Evolutionary conservation across 2,888 invertebrate species (phyloP).

Genomic region (Nephrotoma guestfalica): DNA sequence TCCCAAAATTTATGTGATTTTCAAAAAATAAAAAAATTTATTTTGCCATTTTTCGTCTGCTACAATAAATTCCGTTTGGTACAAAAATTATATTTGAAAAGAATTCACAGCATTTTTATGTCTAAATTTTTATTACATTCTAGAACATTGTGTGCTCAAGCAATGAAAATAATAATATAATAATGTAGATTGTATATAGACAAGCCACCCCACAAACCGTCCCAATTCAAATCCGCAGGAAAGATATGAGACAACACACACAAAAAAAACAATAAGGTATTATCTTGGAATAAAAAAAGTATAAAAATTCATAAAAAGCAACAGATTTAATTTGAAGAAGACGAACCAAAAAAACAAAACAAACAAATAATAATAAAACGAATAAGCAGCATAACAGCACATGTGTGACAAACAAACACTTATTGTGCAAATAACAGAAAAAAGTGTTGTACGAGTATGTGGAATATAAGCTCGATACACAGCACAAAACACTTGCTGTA

Average conservation of each 20-base stretch:
- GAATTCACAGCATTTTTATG: neutral
- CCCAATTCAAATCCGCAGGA: neutral
- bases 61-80: neutral
- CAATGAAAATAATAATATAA: neutral
- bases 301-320: neutral
- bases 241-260: neutral
- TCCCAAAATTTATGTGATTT: neutral
- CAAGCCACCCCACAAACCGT: neutral
- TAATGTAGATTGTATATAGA: neutral
- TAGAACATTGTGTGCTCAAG: neutral
- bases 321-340: neutral
- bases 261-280: neutral
- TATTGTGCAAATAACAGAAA: neutral
- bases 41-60: neutral
- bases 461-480: neutral
- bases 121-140: neutral
- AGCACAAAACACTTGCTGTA: neutral
- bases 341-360: neutral
- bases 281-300: neutral
- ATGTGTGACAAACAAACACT: neutral
- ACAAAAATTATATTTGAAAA: neutral
- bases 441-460: neutral
- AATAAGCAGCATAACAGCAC: neutral
- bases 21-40: neutral
- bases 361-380: neutral